phyloP scores from a whole-genome alignment of 2,797 vertebrate species.

The Halcyon chelicuti region DNA sequence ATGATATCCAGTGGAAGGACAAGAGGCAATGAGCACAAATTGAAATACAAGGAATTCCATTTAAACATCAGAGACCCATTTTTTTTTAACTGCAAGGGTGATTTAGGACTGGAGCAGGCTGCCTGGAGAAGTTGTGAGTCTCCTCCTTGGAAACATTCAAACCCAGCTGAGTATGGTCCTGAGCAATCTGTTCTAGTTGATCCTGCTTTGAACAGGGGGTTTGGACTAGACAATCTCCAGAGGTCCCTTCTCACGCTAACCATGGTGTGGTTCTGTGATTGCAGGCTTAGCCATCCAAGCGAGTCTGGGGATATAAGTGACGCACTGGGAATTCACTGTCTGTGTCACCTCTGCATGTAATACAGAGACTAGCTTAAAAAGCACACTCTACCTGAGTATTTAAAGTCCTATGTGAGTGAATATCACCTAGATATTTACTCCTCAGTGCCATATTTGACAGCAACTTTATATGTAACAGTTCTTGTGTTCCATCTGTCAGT shows the following conservation, averaged over 20 bases:
- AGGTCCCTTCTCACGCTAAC: neutral
- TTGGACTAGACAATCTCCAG: neutral
- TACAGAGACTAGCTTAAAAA: neutral
- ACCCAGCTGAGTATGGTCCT: neutral
- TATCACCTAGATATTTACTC: neutral
- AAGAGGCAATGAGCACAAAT: neutral
- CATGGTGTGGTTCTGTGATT: neutral
- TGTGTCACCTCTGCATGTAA: neutral
- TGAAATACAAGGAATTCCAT: neutral
- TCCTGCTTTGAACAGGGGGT: neutral
- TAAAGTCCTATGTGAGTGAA: rapidly evolving
- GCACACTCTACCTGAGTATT: neutral
- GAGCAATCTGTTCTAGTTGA: neutral
- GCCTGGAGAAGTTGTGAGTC: neutral
- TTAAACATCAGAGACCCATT: neutral
- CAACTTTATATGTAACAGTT: neutral
- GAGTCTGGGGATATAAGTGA: neutral
- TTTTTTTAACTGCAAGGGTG: neutral
- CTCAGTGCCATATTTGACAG: neutral
- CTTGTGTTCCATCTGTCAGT: neutral
- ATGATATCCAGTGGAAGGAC: neutral
- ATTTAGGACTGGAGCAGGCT: neutral
- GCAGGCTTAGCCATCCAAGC: neutral
- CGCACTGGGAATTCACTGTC: neutral
- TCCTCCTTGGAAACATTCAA: neutral